phyloP scores from a whole-genome alignment of 2,888 invertebrate species.

The Phragmatobia fuliginosa region DNA sequence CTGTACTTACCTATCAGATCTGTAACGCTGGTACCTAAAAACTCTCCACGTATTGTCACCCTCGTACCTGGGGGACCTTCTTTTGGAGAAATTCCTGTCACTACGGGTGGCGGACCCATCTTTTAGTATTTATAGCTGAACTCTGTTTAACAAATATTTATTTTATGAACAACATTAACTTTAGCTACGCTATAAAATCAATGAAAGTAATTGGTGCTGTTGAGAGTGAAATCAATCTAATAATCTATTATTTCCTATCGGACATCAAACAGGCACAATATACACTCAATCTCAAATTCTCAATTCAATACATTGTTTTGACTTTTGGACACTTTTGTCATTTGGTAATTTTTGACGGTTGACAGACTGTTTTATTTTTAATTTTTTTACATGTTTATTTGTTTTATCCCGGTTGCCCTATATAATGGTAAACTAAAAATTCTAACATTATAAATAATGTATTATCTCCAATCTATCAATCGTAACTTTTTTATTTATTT shows the following conservation, averaged over 20 bases:
- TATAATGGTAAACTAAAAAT: too few relatives aligned
- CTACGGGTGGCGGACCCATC: conserved; percentile 93
- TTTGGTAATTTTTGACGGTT: not conserved
- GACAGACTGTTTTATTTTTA: too few relatives aligned
- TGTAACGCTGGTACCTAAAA: conserved; percentile 93
- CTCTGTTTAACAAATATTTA: not conserved
- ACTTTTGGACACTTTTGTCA: not conserved
- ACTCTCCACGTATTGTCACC: conserved; percentile 97
- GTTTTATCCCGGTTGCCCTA: too few relatives aligned
- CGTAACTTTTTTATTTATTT: too few relatives aligned
- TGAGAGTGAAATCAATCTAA: not conserved
- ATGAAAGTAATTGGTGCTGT: not conserved
- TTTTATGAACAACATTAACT: not conserved
- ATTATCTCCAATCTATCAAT: too few relatives aligned
- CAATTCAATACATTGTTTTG: not conserved
- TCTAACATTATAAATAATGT: too few relatives aligned
- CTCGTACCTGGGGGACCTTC: conserved; percentile 99
- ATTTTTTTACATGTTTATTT: too few relatives aligned
- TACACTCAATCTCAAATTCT: too few relatives aligned
- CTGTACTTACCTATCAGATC: conserved; percentile 92
- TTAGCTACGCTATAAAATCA: not conserved
- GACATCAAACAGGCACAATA: not conserved
- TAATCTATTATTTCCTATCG: not conserved
- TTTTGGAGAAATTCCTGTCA: conserved; percentile 99
- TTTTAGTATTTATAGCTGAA: not conserved